Evolutionary conservation across 2,113 vertebrate species (phyloP), one percentile per base, ranked within the genome.

Genomic region (Varanus salvator): DNA sequence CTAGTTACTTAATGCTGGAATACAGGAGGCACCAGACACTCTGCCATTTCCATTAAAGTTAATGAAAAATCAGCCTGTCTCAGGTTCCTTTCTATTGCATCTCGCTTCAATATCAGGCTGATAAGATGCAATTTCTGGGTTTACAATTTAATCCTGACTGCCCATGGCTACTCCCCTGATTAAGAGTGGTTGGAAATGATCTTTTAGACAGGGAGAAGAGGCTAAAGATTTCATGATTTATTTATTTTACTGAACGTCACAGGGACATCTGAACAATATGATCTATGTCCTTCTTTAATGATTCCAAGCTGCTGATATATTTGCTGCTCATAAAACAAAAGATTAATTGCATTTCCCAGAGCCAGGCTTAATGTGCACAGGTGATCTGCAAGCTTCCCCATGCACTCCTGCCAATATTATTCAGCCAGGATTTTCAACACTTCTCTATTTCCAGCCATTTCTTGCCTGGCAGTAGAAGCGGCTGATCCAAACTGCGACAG

Each of bases 271-370:
- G 92, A 91, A 81, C 94, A 60, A 83, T 88, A 75, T 0, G 0
- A 54, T 38, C 66, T 66, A 0, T 48, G 57, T 85, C 92, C 60
- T 90, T 87, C 87, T 88, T 90, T 91, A 89, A 52, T 91, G 60
- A 89, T 93, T 75, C 86, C 90, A 93, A 81, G 68, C 88, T 93
- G 52, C 76, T 88, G 89, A 48, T 90, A 92, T 94, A 90, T 93
- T 86, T 95, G 90, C 89, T 66, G 57, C 69, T 86, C 78, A 2
- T 52, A 80, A 92, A 87, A 19, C 25, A 76, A 86, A 95, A 97
- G 88, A 85, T 85, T 86, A 84, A 69, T 31, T 8, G 31, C 8
- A 0, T 88, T 95, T 96, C 93, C 86, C 93, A 57, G 76, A 88
- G 69, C 76, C 27, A 17, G 34, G 71, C 77, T 29, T 88, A 29